Conservation (phyloP, 2,113 vertebrate species). For the Mystacornis crossleyi region DNA sequence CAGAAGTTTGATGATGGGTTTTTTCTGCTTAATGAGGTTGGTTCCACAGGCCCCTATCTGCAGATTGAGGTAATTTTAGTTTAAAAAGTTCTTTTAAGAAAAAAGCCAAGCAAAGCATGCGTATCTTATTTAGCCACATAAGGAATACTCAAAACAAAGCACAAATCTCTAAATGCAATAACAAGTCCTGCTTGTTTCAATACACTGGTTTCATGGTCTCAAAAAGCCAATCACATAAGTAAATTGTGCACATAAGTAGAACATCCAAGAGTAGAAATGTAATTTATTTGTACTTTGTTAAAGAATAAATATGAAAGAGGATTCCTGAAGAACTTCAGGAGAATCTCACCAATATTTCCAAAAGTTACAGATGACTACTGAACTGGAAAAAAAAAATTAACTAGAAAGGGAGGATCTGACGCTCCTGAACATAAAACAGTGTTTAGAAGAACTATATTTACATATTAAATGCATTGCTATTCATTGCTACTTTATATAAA, state of each 20-base stretch:
- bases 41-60: background rate
- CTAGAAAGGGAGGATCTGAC: background rate
- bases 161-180: background rate
- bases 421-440: background rate
- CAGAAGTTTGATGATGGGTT: background rate
- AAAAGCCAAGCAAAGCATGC: background rate
- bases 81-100: background rate
- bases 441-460: background rate
- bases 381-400: background rate
- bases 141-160: background rate
- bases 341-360: background rate
- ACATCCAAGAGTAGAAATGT: background rate
- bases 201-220: background rate
- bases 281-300: background rate
- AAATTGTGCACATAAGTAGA: background rate
- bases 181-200: background rate
- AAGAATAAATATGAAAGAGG: background rate
- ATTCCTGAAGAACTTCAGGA: background rate
- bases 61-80: background rate
- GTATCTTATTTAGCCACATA: background rate
- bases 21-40: background rate
- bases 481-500: background rate
- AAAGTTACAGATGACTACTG: background rate
- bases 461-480: background rate
- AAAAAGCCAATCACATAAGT: background rate